These are phyloP conservation scores for Ophthalmolycus amberensis DNA, from an alignment of 2,113 vertebrate genomes.

Conservation along the genomic window DNA sequence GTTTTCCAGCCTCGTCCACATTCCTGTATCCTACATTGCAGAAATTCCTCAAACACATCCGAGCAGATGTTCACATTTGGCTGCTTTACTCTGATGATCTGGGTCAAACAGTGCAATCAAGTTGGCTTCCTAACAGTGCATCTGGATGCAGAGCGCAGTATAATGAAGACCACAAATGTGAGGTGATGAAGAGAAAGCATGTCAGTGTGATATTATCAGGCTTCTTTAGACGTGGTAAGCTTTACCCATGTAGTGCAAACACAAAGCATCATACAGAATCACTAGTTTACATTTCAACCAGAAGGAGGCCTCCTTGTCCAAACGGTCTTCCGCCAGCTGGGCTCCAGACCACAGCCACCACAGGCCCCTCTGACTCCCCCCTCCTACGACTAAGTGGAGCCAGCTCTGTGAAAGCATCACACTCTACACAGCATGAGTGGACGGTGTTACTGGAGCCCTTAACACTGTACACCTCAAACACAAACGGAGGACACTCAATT, in stretches of 20 bases:
- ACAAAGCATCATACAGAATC: not conserved
- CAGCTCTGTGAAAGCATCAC: constrained; percentile 50
- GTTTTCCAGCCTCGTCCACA: constrained; percentile 16
- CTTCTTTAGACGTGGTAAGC: not conserved
- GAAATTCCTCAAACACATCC: not conserved
- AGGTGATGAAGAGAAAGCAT: not conserved
- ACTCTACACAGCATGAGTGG: constrained; percentile 17
- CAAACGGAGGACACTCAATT: not conserved
- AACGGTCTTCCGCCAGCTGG: constrained; percentile 3
- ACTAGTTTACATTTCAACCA: constrained; percentile 32
- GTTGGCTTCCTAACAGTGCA: not conserved
- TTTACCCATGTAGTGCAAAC: not conserved
- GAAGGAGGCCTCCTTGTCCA: constrained; percentile 41
- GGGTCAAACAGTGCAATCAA: constrained; percentile 23
- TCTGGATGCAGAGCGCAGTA: not conserved
- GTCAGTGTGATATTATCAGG: not conserved
- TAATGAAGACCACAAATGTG: constrained; percentile 6
- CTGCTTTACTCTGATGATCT: constrained; percentile 22
- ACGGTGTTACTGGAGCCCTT: not conserved
- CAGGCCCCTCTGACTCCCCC: constrained; percentile 14
- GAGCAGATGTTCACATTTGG: constrained; percentile 44
- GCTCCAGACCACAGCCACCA: constrained; percentile 47
- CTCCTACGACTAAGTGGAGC: constrained; percentile 55
- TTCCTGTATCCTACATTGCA: constrained; percentile 28
- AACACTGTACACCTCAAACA: not conserved